Conservation (phyloP, 2,797 vertebrate genomes). For the Falco biarmicus region DNA sequence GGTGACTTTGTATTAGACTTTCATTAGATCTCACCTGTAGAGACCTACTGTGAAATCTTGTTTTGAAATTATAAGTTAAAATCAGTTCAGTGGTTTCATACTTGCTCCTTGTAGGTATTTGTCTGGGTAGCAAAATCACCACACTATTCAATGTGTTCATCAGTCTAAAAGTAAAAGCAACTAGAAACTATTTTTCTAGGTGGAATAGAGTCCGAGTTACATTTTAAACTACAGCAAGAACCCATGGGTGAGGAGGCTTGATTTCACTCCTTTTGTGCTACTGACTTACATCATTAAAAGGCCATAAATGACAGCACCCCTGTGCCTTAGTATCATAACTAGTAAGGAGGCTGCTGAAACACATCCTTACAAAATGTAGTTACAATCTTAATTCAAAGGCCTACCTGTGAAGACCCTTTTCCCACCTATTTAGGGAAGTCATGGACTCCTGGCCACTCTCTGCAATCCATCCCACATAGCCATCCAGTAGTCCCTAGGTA, state of each 20-base stretch:
- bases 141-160: neutral
- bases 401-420: neutral
- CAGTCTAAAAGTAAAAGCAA: constrained; percentile 27
- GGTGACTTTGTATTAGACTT: neutral
- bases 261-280: neutral
- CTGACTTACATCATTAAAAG: neutral
- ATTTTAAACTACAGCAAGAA: neutral
- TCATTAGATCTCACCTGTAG: neutral
- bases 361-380: neutral
- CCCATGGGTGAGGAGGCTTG: neutral
- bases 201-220: neutral
- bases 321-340: neutral
- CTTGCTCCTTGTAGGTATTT: constrained; percentile 1
- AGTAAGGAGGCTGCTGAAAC: neutral
- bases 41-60: neutral
- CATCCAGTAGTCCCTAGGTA: neutral
- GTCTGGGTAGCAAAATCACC: neutral
- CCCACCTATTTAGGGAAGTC: neutral
- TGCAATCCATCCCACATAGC: neutral
- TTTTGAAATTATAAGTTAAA: constrained; percentile 35
- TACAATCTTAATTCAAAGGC: neutral
- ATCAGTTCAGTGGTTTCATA: neutral
- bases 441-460: neutral
- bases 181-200: neutral
- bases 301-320: neutral